Base-by-base conservation (phyloP, 2,888 invertebrate species). In the Dicycla oo region DNA sequence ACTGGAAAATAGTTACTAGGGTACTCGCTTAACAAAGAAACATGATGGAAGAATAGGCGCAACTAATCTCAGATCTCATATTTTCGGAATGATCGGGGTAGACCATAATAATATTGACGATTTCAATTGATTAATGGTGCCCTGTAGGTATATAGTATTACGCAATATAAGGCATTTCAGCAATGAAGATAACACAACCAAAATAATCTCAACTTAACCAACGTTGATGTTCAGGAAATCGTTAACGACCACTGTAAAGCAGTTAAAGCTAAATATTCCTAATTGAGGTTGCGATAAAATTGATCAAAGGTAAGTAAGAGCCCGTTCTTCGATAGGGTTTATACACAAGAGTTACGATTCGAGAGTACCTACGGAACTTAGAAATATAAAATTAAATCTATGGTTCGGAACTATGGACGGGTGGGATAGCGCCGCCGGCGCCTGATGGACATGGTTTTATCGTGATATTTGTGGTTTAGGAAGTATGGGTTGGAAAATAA, bases 221-320 rank as follows among this genome's bases (percentile, higher is more conserved):
- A 66, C 34, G 20, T 53, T 69, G 43, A 70, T 62, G 49, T 60
- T 54, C 38, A 70, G 80, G 69, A 80, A 70, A 80, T 57, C 57
- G 43, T 80, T 79, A 75, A 76, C 30, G 49, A 63, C 18, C 69
- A 34, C 57, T 62, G 54, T 53, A 56, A 34, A 26, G 53, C 49
- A 57, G 66, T 80, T 73, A 75, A 82, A 78, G 62, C 34, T 54
- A 63, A 76, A 74, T 83, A 80, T 62, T 72, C 70, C 67, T 75
- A 80, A 86, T 86, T 82, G 74, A 65, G 72, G 78, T 73, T 75
- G 75, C 62, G 70, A 80, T 84, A 80, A 78, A 84, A 75, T 62
- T 82, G 80, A 86, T 85, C 84, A 85, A 85, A 85, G 85, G 63
- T 75, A 53, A 47, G 38, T 61, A 47, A 47, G 63, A 66, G 71